phyloP scores from a whole-genome alignment of 2,113 vertebrate genomes.

The Eubucco bourcierii region DNA sequence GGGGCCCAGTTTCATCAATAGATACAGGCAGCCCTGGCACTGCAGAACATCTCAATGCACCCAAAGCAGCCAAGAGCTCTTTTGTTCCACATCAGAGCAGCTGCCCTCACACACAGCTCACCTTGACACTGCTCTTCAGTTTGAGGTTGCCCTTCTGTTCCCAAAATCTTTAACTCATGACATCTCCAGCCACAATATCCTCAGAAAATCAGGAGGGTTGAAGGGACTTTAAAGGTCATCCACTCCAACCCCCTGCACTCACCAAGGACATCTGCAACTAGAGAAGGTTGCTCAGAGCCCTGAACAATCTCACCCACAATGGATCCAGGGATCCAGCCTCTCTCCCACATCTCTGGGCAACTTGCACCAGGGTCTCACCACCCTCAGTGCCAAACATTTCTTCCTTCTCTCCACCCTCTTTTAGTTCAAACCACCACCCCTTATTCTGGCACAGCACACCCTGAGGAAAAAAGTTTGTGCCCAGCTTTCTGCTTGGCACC shows the following conservation, averaged over 20 bases:
- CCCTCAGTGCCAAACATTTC: neutral
- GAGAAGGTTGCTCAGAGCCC: neutral
- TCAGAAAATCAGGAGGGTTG: constrained; percentile 39
- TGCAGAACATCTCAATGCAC: neutral
- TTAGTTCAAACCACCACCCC: neutral
- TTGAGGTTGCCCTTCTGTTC: constrained; percentile 81
- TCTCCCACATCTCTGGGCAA: neutral
- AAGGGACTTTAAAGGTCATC: neutral
- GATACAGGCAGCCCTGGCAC: neutral
- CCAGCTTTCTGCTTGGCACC: too few relatives aligned
- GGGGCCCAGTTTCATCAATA: neutral
- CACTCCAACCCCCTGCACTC: neutral
- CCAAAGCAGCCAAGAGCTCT: neutral
- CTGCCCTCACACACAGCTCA: neutral
- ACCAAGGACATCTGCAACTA: neutral
- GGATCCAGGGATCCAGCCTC: neutral
- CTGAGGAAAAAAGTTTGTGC: neutral
- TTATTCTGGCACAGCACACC: neutral
- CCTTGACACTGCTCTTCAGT: constrained; percentile 53
- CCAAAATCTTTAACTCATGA: constrained; percentile 92
- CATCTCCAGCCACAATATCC: constrained; percentile 90
- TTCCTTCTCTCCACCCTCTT: neutral
- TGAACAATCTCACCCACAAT: neutral
- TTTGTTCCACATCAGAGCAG: neutral
- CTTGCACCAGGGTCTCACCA: neutral